Evolutionary conservation across 2,888 invertebrate genomes (phyloP).

Genomic region (Drosophila neoperkinsi): DNA sequence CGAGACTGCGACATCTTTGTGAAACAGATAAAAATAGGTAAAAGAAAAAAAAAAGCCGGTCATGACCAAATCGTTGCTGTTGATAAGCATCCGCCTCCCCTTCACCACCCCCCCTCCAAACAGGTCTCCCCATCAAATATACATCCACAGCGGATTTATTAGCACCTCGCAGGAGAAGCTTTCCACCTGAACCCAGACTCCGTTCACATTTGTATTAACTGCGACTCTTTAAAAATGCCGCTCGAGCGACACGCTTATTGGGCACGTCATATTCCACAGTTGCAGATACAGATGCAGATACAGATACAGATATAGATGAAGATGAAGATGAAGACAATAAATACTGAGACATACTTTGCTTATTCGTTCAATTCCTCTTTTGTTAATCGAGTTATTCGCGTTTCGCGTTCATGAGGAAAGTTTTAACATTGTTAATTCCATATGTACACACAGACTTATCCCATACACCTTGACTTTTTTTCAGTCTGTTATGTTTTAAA

Average conservation of each 20-base stretch:
- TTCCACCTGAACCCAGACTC: constrained; percentile 3
- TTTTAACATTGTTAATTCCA: constrained; percentile 44
- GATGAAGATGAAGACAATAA: too few species aligned
- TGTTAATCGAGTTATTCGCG: constrained; percentile 17
- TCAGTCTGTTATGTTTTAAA: neutral
- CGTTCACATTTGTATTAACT: neutral
- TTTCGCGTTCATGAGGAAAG: constrained; percentile 45
- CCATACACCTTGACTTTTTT: constrained; percentile 1
- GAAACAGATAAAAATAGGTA: constrained; percentile 50
- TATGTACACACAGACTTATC: constrained; percentile 25
- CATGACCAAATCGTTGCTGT: constrained; percentile 47
- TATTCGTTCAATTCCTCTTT: constrained; percentile 32
- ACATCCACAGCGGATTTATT: constrained; percentile 40
- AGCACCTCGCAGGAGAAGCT: constrained; percentile 42
- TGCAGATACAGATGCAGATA: constrained; percentile 32
- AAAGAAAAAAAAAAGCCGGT: constrained; percentile 25
- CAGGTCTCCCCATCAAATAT: constrained; percentile 7
- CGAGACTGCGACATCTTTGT: constrained; percentile 50
- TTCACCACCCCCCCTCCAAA: neutral
- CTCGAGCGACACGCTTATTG: constrained; percentile 61
- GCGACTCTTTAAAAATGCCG: constrained; percentile 60
- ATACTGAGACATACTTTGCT: constrained; percentile 31
- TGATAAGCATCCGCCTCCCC: constrained; percentile 42
- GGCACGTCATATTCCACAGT: constrained; percentile 29
- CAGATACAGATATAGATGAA: constrained; percentile 11